Evolutionary conservation across 1,140 invertebrate genomes (phyloP).

Genomic region (Orussus abietinus): DNA sequence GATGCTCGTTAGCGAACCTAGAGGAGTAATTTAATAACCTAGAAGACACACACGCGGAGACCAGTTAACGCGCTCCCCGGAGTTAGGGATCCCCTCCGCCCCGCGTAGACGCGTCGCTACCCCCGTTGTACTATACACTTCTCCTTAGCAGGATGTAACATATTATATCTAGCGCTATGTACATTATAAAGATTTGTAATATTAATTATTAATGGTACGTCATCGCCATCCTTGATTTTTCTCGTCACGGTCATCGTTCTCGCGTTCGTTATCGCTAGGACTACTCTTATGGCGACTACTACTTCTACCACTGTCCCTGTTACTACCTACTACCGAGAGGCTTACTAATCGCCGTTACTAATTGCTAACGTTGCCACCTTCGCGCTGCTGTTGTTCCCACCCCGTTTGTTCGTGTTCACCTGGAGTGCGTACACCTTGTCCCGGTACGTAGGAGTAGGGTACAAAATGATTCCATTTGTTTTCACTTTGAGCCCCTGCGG

Average conservation of each 20-base stretch:
- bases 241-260: too few relatives aligned
- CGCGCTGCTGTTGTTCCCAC: too few relatives aligned
- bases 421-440: too few relatives aligned
- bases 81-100: background rate
- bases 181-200: constrained; percentile 44
- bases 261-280: constrained; percentile 24
- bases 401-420: too few relatives aligned
- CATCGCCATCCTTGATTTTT: too few relatives aligned
- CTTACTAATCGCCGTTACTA: too few relatives aligned
- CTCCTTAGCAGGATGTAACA: constrained; percentile 46
- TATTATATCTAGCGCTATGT: constrained; percentile 41
- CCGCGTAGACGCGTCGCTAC: constrained; percentile 16
- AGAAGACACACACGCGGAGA: background rate
- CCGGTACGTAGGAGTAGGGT: too few relatives aligned
- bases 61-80: too few relatives aligned
- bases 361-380: too few relatives aligned
- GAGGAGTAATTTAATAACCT: constrained; percentile 18
- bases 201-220: constrained; percentile 38
- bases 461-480: too few relatives aligned
- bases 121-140: constrained; percentile 50
- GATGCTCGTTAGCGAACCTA: constrained; percentile 23
- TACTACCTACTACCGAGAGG: constrained; percentile 20
- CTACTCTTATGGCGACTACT: too few relatives aligned
- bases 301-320: constrained; percentile 29
- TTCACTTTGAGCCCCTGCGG: too few relatives aligned